Percentiles rank a stretch among this genome's conserved stretches.
Conservation (phyloP, 2,113 vertebrate genomes). For the Saccopteryx bilineata region DNA sequence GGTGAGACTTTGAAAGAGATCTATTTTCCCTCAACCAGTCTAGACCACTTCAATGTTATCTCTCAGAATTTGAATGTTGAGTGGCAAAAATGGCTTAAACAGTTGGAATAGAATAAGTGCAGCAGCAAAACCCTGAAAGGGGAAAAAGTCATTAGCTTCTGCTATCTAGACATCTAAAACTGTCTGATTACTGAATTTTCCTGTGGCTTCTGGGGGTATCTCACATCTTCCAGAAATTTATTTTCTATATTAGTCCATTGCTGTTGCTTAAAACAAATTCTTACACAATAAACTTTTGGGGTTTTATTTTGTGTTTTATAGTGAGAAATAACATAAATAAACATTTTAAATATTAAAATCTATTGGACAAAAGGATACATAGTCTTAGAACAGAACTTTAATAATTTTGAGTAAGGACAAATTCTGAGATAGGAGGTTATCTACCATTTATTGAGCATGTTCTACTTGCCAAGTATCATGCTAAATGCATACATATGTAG, state of each 20-base stretch:
- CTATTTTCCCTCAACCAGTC: not conserved
- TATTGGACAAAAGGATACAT: constrained; percentile 20
- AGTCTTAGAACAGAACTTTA: constrained; percentile 41
- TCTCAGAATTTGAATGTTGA: constrained; percentile 31
- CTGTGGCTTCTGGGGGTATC: not conserved
- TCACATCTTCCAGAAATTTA: not conserved
- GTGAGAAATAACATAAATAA: constrained; percentile 8
- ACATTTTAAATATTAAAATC: constrained; percentile 47
- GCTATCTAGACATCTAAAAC: not conserved
- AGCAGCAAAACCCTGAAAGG: not conserved
- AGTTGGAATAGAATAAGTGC: not conserved
- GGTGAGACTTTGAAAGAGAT: not conserved
- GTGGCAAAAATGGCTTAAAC: constrained; percentile 1
- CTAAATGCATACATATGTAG: not conserved
- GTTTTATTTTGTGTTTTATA: constrained; percentile 31
- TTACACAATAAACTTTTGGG: not conserved
- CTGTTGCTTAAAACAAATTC: not conserved
- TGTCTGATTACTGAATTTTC: not conserved
- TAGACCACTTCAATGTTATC: not conserved
- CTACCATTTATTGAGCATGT: constrained; percentile 2
- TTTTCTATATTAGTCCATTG: constrained; percentile 30
- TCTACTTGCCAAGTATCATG: constrained; percentile 9
- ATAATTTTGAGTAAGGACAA: constrained; percentile 44
- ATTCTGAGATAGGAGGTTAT: constrained; percentile 2
- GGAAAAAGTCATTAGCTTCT: not conserved